These are phyloP conservation scores for Drosophila navojoa DNA, from an alignment of 1,140 invertebrate genomes.

Conservation along the genomic window DNA sequence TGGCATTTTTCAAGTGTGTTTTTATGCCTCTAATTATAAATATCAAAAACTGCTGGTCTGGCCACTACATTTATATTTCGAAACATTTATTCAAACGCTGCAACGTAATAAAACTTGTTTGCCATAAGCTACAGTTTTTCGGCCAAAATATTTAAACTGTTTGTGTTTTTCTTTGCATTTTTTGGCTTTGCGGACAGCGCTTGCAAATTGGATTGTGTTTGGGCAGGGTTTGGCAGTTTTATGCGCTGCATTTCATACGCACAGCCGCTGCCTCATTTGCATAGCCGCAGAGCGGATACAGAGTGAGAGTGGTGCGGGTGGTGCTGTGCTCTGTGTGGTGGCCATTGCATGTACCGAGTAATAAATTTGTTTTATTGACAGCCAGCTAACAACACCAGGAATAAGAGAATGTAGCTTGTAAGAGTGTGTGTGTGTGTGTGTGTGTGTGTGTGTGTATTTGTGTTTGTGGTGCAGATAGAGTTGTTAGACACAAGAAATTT, in stretches of 20 bases:
- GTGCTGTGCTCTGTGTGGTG: neutral
- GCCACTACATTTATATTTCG: too few species aligned
- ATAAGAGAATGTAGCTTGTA: constrained; percentile 2
- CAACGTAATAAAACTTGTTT: constrained; percentile 11
- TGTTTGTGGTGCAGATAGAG: constrained; percentile 33
- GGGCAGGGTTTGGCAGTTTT: constrained; percentile 3
- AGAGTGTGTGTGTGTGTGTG: neutral
- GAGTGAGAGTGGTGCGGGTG: neutral
- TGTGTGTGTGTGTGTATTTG: neutral
- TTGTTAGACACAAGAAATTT: constrained; percentile 56
- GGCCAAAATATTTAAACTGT: neutral
- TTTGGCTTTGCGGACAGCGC: constrained; percentile 11
- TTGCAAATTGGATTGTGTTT: constrained; percentile 56
- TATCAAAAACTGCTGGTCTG: too few species aligned
- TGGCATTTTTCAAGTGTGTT: neutral
- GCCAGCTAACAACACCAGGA: constrained; percentile 43
- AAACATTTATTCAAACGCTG: neutral
- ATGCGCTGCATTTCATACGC: constrained; percentile 36
- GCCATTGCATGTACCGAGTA: constrained; percentile 12
- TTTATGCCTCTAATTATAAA: too few species aligned
- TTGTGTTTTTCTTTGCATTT: constrained; percentile 11
- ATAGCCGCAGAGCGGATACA: constrained; percentile 43
- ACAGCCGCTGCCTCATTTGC: constrained; percentile 54
- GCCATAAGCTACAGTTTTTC: constrained; percentile 2
- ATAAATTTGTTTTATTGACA: constrained; percentile 60